These are phyloP conservation scores for Sebastes alutus DNA, from an alignment of 2,797 vertebrate genomes.

Conservation along the genomic window DNA sequence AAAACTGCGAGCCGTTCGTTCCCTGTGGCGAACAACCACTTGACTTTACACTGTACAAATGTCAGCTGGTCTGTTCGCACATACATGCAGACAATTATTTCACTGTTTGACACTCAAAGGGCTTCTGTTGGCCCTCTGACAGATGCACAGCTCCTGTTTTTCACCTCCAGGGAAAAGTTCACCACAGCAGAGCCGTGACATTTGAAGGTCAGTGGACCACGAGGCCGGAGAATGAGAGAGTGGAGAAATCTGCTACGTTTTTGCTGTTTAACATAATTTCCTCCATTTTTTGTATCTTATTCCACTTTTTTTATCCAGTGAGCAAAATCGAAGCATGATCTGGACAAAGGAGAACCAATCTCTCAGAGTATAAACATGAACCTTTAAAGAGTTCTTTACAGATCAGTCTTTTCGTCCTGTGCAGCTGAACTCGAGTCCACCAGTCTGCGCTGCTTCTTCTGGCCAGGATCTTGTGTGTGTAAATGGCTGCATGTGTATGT, in stretches of 20 bases:
- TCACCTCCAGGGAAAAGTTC: conserved; percentile 7
- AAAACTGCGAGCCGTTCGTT: neutral
- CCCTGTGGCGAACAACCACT: conserved; percentile 15
- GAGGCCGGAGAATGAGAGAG: neutral
- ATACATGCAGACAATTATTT: conserved; percentile 46
- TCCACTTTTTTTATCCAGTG: neutral
- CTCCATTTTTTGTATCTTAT: neutral
- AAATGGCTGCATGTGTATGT: conserved; percentile 16
- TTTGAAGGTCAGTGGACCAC: conserved; percentile 27
- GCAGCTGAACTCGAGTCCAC: conserved; percentile 5
- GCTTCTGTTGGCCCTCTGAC: conserved; percentile 1
- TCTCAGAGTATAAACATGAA: neutral
- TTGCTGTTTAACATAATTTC: conserved; percentile 1
- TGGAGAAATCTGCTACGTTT: conserved; percentile 2
- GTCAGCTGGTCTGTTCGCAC: conserved; percentile 22
- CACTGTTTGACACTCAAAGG: conserved; percentile 26
- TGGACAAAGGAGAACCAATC: neutral
- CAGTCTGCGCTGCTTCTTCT: neutral
- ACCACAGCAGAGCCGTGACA: neutral
- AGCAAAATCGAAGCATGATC: neutral
- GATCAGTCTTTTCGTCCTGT: neutral
- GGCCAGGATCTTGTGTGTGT: neutral
- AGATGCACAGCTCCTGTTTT: conserved; percentile 2
- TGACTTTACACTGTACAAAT: conserved; percentile 50
- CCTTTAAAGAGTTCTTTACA: neutral